phyloP scores from a whole-genome alignment of 2,888 invertebrate species.

The Therioaphis trifolii region DNA sequence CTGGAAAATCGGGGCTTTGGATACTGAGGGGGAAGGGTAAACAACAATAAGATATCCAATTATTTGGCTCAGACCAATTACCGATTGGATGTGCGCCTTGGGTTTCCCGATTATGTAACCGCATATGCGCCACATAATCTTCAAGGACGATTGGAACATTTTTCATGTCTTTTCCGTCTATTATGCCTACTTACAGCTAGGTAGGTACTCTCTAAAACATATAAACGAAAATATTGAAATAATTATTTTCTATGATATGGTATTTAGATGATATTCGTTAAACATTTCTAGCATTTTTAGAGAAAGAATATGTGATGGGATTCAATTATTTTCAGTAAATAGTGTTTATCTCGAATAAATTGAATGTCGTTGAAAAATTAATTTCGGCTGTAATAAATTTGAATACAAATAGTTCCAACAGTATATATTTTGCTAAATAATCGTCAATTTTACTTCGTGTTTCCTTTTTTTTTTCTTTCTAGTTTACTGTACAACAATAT shows the following conservation, averaged over 20 bases:
- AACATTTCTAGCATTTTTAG: background rate
- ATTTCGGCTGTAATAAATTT: background rate
- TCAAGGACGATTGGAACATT: constrained; percentile 59
- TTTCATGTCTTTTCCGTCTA: constrained; percentile 37
- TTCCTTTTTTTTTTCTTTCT: background rate
- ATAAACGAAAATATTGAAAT: constrained; percentile 28
- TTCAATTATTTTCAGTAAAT: background rate
- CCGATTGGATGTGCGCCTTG: constrained; percentile 62
- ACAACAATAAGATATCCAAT: constrained; percentile 60
- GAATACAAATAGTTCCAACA: background rate
- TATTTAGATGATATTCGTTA: background rate
- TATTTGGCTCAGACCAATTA: constrained; percentile 61
- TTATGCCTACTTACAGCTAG: background rate
- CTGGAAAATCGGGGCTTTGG: constrained; percentile 55
- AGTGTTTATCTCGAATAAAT: background rate
- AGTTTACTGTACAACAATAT: background rate
- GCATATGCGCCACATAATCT: constrained; percentile 56
- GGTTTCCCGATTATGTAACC: constrained; percentile 61
- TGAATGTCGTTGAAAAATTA: background rate
- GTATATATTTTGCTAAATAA: background rate
- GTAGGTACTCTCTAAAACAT: background rate
- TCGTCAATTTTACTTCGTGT: background rate
- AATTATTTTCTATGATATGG: background rate
- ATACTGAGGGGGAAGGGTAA: constrained; percentile 34
- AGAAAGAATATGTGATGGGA: background rate